These are phyloP conservation scores for Mythimna impura DNA, from an alignment of 2,888 invertebrate species.

Conservation along the genomic window DNA sequence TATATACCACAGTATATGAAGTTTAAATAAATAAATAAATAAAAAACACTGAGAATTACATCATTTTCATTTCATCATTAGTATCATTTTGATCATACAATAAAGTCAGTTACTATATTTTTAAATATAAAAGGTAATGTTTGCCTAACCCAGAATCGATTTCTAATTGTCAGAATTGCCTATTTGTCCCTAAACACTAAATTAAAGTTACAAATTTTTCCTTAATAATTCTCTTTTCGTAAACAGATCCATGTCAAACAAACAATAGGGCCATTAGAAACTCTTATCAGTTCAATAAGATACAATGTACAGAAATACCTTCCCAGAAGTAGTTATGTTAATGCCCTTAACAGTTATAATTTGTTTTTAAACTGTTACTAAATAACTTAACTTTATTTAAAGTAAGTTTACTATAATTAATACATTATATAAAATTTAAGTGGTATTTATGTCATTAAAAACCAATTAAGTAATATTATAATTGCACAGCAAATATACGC, in stretches of 20 bases:
- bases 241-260: slow-evolving; percentile 11
- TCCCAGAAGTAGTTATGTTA: slow-evolving; percentile 41
- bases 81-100: no score
- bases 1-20: no score
- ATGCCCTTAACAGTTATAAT: slow-evolving; percentile 9
- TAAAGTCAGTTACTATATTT: background rate
- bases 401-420: no score
- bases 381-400: background rate
- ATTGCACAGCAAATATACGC: background rate
- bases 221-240: background rate
- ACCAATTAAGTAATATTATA: background rate
- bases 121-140: background rate
- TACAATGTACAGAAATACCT: slow-evolving; percentile 41
- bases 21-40: no score
- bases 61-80: no score
- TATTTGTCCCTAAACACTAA: background rate
- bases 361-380: background rate
- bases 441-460: background rate
- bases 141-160: background rate
- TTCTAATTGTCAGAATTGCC: background rate
- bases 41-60: no score
- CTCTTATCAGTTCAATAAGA: slow-evolving; percentile 41
- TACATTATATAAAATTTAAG: background rate
- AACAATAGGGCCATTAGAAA: slow-evolving; percentile 34
- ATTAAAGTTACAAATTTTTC: background rate